phyloP scores from a whole-genome alignment of 1,140 invertebrate species.

The Octopus bimaculoides region DNA sequence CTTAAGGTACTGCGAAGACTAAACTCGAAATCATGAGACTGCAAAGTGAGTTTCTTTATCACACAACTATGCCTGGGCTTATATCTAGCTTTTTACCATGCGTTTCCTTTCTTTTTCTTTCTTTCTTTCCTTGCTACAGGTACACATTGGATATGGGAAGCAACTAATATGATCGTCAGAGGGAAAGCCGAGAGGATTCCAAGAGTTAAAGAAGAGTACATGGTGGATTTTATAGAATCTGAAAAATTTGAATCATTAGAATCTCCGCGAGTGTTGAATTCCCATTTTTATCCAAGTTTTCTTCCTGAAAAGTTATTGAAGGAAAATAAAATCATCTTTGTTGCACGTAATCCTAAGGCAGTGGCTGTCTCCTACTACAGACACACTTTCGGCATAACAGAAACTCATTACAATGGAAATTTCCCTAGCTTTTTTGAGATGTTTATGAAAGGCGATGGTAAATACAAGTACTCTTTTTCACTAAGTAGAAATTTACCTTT shows the following conservation, averaged over 20 bases:
- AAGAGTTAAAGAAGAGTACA: conserved; percentile 19
- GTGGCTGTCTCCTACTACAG: conserved; percentile 27
- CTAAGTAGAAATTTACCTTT: not conserved
- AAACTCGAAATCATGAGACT: too few relatives aligned
- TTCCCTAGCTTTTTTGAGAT: conserved; percentile 24
- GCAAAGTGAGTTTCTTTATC: too few relatives aligned
- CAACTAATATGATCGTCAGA: conserved; percentile 22
- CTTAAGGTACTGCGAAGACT: too few relatives aligned
- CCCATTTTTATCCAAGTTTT: conserved; percentile 22
- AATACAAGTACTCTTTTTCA: conserved; percentile 1
- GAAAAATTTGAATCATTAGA: conserved; percentile 18
- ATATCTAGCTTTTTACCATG: too few relatives aligned
- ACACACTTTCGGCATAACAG: conserved; percentile 13
- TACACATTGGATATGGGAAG: conserved; percentile 35
- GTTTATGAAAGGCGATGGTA: conserved; percentile 22
- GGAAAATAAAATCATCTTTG: conserved; percentile 22
- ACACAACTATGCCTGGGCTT: too few relatives aligned
- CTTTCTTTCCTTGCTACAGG: conserved; percentile 18
- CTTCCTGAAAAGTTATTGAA: conserved; percentile 21
- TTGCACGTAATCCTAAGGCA: conserved; percentile 25
- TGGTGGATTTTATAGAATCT: conserved; percentile 21
- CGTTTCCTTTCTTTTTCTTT: too few relatives aligned
- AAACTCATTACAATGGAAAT: conserved; percentile 21
- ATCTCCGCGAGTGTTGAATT: conserved; percentile 30
- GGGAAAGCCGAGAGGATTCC: conserved; percentile 27